A percentile compares a stretch with the other conserved stretches of the same genome.
Conservation (phyloP, 2,888 invertebrate genomes). For the Cataglyphis altisquamis region DNA sequence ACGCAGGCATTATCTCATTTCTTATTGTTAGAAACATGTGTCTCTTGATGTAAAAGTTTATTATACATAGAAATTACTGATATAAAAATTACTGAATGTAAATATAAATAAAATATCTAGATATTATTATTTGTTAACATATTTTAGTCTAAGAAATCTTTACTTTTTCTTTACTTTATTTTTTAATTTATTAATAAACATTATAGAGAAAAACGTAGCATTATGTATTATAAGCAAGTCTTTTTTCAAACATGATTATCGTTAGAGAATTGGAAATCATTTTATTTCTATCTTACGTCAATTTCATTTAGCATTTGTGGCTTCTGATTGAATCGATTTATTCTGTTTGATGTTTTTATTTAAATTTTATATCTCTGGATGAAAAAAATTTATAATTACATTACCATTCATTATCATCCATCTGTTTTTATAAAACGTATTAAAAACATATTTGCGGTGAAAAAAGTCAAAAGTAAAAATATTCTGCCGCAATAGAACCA, state of each 20-base stretch:
- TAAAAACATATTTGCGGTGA: not conserved
- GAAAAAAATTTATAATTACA: conserved; percentile 9
- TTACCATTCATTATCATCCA: not conserved
- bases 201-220: not conserved
- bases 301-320: not conserved
- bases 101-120: not conserved
- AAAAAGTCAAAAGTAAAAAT: not conserved
- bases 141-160: not conserved
- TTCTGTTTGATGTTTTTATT: not conserved
- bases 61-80: not conserved
- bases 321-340: not conserved
- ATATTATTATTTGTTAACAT: not conserved
- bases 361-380: not conserved
- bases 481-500: not conserved
- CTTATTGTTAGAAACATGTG: not conserved
- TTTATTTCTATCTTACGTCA: not conserved
- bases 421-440: not conserved
- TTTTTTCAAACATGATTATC: conserved; percentile 15
- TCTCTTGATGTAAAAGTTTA: not conserved
- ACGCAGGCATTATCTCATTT: not conserved
- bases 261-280: conserved; percentile 41
- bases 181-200: not conserved
- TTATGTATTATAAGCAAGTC: not conserved
- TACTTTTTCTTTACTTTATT: not conserved
- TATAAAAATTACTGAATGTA: not conserved